These are phyloP conservation scores for Nephrocerus scutellatus DNA, from an alignment of 2,888 invertebrate species.

Conservation along the genomic window DNA sequence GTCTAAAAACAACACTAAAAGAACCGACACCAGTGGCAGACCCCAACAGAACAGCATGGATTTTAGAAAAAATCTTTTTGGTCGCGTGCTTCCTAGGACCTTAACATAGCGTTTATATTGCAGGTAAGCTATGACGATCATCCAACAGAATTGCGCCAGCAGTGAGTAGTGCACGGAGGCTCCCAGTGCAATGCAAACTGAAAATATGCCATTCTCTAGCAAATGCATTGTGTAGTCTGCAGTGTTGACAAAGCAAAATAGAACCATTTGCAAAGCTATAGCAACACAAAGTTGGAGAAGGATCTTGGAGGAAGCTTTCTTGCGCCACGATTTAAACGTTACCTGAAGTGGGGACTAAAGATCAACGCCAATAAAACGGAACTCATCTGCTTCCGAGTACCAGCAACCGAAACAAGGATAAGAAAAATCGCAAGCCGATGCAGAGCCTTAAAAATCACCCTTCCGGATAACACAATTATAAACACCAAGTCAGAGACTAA, in stretches of 20 bases:
- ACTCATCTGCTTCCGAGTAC: too few relatives aligned
- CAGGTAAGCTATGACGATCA: conserved; percentile 61
- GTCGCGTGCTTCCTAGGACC: conserved; percentile 53
- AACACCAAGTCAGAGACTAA: too few relatives aligned
- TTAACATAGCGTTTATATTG: conserved; percentile 62
- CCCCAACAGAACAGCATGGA: conserved; percentile 60
- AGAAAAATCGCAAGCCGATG: too few relatives aligned
- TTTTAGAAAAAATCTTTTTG: conserved; percentile 57
- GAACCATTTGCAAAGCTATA: conserved; percentile 54
- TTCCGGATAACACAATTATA: too few relatives aligned
- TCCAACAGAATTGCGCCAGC: conserved; percentile 64
- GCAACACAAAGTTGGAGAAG: conserved; percentile 58
- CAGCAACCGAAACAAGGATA: too few relatives aligned
- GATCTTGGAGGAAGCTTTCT: conserved; percentile 59
- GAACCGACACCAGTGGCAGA: conserved; percentile 52
- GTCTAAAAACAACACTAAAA: conserved; percentile 48
- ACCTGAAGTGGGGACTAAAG: too few relatives aligned
- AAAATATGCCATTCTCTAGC: conserved; percentile 33
- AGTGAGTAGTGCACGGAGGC: conserved; percentile 60
- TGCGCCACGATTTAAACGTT: conserved; percentile 57
- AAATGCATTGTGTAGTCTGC: conserved; percentile 36
- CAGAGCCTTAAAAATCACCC: too few relatives aligned
- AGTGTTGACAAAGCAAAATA: conserved; percentile 41
- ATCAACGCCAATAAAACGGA: too few relatives aligned
- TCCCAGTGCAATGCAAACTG: conserved; percentile 54